Evolutionary conservation across 2,888 invertebrate species (phyloP), one percentile per base, ranked within the genome.

Genomic region (Pachymerium ferrugineum): DNA sequence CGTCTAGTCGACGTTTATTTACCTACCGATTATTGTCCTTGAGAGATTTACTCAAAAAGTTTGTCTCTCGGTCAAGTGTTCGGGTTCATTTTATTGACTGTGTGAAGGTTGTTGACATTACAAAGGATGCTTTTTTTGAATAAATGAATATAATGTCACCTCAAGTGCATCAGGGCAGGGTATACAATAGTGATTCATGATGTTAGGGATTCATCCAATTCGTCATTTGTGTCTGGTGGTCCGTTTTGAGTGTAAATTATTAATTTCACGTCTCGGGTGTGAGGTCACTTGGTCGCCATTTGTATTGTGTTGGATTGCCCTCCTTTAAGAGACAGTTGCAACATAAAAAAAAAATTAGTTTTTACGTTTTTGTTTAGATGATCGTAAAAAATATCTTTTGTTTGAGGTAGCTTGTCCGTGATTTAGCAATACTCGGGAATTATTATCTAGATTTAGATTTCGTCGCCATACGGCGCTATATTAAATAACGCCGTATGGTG

Each of bases 221-320:
- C 38, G n/a, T 38, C 47, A 54, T n/a, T 8, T 42, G 5, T 42
- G 5, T 42, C 3, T 42, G 3, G 12, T 5, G 3, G 3, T 14
- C 3, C 16, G 19, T 47, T n/a, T 19, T 19, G 1, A 6, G 16
- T 47, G 1, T 47, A n/a, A 47, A 47, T 47, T 12, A n/a, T 47
- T 47, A 1, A 14, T 47, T 12, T 47, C n/a, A 1, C 6, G 10
- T 47, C 22, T 47, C 16, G 10, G n/a, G 22, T 5, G 0, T 54
- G 47, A 54, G 47, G 47, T 54, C 47, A 54, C 47, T 54, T 10
- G 47, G 47, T 22, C 47, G 47, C 47, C 47, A 54, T 54, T 54
- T 54, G n/a, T n/a, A n/a, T n/a, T n/a, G n/a, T n/a, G n/a, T n/a
- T n/a, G n/a, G n/a, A n/a, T n/a, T n/a, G n/a, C n/a, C n/a, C n/a